These are phyloP conservation scores for Cheirogaleus medius DNA, from an alignment of 2,113 vertebrate species.

Conservation along the genomic window DNA sequence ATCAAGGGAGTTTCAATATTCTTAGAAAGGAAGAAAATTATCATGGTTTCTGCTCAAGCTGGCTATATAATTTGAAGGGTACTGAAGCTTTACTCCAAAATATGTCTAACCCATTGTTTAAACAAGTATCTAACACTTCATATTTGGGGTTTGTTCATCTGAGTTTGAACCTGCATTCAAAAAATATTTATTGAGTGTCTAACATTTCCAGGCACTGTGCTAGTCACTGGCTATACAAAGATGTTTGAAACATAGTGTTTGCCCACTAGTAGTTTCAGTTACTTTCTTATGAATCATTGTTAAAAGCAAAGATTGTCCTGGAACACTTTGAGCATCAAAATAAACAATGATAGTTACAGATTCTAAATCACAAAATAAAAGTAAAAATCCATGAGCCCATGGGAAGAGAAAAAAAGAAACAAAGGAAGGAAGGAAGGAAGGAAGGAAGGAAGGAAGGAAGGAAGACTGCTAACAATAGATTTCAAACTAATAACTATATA, in stretches of 20 bases:
- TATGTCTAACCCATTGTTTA: background rate
- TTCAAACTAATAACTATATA: background rate
- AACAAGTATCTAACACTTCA: background rate
- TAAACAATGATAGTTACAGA: background rate
- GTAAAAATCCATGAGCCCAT: background rate
- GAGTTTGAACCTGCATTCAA: background rate
- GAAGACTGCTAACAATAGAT: background rate
- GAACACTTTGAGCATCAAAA: background rate
- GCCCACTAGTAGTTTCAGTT: background rate
- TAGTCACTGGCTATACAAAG: background rate
- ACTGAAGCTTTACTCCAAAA: background rate
- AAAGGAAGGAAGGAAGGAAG: no score
- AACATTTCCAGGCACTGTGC: background rate
- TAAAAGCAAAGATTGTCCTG: background rate
- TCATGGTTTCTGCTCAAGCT: background rate
- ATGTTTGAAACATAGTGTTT: background rate
- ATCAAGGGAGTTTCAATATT: background rate
- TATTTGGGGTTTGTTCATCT: background rate
- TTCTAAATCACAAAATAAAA: slow-evolving; percentile 12
- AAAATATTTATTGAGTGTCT: background rate
- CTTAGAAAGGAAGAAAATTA: background rate
- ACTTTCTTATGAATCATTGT: background rate
- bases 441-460: background rate
- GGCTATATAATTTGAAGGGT: background rate
- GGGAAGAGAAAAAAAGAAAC: background rate